phyloP scores from a whole-genome alignment of 1,140 invertebrate species.

The Drosophila paulistorum region DNA sequence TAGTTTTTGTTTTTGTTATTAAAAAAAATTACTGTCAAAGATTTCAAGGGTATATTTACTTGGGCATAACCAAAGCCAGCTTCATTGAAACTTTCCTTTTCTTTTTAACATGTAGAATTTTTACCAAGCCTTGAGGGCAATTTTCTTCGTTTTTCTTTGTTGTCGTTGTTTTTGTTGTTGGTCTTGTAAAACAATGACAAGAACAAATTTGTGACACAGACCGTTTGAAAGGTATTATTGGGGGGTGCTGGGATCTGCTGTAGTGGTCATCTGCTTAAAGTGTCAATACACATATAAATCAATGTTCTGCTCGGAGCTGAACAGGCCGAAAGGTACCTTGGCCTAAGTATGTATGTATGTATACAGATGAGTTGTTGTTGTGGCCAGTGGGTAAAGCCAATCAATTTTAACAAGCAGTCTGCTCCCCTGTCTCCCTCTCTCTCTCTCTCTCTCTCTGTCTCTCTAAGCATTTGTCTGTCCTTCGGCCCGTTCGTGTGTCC shows the following conservation, averaged over 20 bases:
- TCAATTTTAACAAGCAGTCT: constrained; percentile 23
- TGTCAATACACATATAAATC: constrained; percentile 26
- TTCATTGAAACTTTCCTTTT: too few species aligned
- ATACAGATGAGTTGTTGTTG: constrained; percentile 6
- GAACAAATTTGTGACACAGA: constrained; percentile 16
- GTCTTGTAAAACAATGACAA: constrained; percentile 27
- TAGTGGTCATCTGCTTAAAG: constrained; percentile 11
- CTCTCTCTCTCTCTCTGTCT: not conserved
- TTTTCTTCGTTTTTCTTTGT: not conserved
- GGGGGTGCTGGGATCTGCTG: too few species aligned
- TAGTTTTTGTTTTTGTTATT: too few species aligned
- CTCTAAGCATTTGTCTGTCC: not conserved
- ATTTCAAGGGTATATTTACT: too few species aligned
- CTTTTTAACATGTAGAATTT: not conserved
- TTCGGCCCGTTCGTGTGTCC: not conserved
- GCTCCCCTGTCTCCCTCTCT: not conserved
- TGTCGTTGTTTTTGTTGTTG: not conserved
- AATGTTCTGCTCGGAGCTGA: constrained; percentile 2
- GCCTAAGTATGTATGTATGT: not conserved
- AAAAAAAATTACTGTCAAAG: too few species aligned
- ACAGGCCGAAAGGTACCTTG: constrained; percentile 13
- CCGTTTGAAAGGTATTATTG: not conserved
- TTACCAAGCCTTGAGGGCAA: not conserved
- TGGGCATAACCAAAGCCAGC: too few species aligned
- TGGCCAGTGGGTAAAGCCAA: constrained; percentile 8